Evolutionary conservation across 1,140 invertebrate genomes (phyloP), one percentile per base, ranked within the genome.

Genomic region (Trichonephila clavata): DNA sequence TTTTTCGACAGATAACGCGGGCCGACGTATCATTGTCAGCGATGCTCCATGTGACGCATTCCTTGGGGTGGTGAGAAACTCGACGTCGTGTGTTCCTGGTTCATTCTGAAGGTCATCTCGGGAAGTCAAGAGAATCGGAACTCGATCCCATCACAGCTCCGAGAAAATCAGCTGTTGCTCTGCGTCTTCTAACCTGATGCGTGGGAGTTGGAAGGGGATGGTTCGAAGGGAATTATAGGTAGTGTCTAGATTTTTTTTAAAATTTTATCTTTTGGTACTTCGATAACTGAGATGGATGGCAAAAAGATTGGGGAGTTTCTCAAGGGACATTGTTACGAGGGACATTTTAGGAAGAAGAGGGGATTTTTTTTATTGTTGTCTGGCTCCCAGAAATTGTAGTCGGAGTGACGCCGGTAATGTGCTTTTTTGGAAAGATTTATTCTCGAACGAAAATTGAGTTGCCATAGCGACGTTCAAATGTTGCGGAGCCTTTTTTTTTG

Each of bases 101-200:
- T 27, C 24, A 77, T 13, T 24, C 68, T 18, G 68, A 77, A 77
- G 68, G 68, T 77, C 68, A 77, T 20, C 68, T 77, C 68, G 27
- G 27, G 18, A 77, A n/a, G 68, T 77, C 68, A 77, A 77, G 68
- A 77, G 68, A 77, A 77, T 77, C 32, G 68, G 68, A 77, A 77
- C 68, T 77, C 68, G 68, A 77, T 77, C 68, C 68, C 24, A 18
- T 32, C 68, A 18, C 27, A 20, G 27, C 24, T 32, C 68, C 18
- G 10, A 61, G 60, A 21, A 39, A 61, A 61, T 39, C 68, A 77
- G 68, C 68, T 77, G 68, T 77, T 32, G 68, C 27, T 27, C 16
- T 27, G 27, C 27, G 7, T 77, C 68, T 16, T 32, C 68, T 27
- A 39, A 77, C 68, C 68, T 77, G 68, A 27, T 27, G 68, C 68